A percentile compares a stretch with the other conserved stretches of the same genome.
Conservation (phyloP, 2,888 invertebrate genomes). For the Bellardia pandia region DNA sequence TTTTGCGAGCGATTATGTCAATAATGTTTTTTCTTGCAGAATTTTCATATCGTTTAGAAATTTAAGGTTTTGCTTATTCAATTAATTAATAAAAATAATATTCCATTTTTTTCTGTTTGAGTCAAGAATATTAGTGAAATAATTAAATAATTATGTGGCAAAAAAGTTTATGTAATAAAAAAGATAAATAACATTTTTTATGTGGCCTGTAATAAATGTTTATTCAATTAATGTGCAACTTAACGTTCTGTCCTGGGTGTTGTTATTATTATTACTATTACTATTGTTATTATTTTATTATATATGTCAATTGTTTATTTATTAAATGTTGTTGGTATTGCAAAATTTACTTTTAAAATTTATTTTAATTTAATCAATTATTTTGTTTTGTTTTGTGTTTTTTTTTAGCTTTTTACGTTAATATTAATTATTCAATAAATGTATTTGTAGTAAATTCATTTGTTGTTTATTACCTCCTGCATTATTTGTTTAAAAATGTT, state of each 20-base stretch:
- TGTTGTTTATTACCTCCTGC: conserved; percentile 68
- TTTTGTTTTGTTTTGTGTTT: conserved; percentile 16
- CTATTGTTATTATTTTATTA: conserved; percentile 26
- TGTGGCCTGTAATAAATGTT: conserved; percentile 19
- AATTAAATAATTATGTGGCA: conserved; percentile 8
- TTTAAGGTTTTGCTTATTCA: too few relatives aligned
- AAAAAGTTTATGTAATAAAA: neutral
- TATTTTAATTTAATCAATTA: conserved; percentile 62
- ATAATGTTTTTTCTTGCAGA: too few relatives aligned
- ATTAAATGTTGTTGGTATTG: conserved; percentile 48
- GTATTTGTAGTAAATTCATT: conserved; percentile 70
- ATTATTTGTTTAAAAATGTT: conserved; percentile 34
- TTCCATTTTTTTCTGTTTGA: too few relatives aligned
- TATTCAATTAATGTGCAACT: conserved; percentile 8
- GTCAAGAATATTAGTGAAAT: neutral
- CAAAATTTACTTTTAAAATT: conserved; percentile 59
- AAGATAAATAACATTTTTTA: neutral
- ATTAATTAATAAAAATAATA: too few relatives aligned
- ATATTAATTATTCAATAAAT: conserved; percentile 61
- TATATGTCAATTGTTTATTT: conserved; percentile 27
- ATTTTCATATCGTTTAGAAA: too few relatives aligned
- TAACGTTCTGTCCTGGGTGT: conserved; percentile 35
- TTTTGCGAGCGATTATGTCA: too few relatives aligned
- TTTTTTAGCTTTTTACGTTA: neutral
- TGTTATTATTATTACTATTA: conserved; percentile 23